Evolutionary conservation across 2,113 vertebrate species (phyloP), one percentile per base, ranked within the genome.

Genomic region (Gorilla gorilla): DNA sequence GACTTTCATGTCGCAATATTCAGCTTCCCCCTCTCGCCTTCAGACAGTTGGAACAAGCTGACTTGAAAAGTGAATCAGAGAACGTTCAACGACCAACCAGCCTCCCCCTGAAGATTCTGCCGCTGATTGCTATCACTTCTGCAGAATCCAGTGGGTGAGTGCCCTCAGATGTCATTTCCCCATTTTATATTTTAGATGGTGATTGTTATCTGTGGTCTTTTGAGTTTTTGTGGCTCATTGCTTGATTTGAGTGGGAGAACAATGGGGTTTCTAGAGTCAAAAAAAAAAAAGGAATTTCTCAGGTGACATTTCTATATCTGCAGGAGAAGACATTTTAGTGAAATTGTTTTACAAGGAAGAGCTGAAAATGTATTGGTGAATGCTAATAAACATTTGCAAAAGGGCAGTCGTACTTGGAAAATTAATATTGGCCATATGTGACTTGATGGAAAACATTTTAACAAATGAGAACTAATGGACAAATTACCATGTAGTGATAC

Each of bases 21-120:
- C 99, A 99, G 97, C 99, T 99, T 97, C 99, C 99, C 0, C 99
- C 99, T 0, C 97, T 99, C 87, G 99, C 99, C 96, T 99, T 99
- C 97, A 99, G 99, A 95, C 99, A 99, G 94, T 98, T 99, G 72
- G 99, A 99, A 94, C 99, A 99, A 97, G 98, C 99, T 91, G 99
- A 99, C 88, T 99, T 98, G 93, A 99, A 98, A 96, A 98, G 98
- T 40, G 99, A 99, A 82, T 88, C 98, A 0, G 99, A 99, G 84
- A 98, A 96, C 10, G 85, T 99, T 16, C 97, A 98, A 30, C 98
- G 99, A 84, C 99, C 99, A 3, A 99, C 98, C 0, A 99, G 99
- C 85, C 99, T 99, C 97, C 98, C 99, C 6, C 97, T 99, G 94
- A 99, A 99, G 97, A 99, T 98, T 45, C 99, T 99, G 38, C 99